These are phyloP conservation scores for Dendrolimus punctatus DNA, from an alignment of 1,140 invertebrate genomes.

Conservation along the genomic window DNA sequence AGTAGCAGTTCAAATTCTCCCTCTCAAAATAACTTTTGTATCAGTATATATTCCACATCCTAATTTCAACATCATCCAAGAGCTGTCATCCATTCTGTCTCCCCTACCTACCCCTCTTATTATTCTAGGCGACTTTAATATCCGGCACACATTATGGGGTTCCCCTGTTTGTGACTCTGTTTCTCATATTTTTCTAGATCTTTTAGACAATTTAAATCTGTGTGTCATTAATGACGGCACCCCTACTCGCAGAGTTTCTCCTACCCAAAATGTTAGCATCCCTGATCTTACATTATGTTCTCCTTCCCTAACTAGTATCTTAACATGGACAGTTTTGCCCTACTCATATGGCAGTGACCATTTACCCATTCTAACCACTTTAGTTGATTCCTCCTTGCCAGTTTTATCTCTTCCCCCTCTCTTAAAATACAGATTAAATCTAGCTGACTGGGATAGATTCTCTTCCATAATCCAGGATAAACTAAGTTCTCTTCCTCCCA, in stretches of 20 bases:
- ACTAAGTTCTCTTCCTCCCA: too few species aligned
- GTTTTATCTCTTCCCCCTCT: background rate
- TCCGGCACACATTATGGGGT: constrained; percentile 7
- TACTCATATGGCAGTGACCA: constrained; percentile 5
- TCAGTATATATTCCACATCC: constrained; percentile 1
- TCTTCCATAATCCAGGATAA: too few species aligned
- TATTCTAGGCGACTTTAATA: constrained; percentile 7
- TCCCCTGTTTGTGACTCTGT: constrained; percentile 1
- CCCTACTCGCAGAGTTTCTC: constrained; percentile 1
- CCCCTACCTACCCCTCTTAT: constrained; percentile 6
- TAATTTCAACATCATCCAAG: background rate
- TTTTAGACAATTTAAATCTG: constrained; percentile 7
- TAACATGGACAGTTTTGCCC: background rate
- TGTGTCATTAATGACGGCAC: constrained; percentile 8
- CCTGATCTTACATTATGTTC: constrained; percentile 1
- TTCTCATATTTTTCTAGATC: constrained; percentile 7
- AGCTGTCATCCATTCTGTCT: background rate
- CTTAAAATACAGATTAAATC: too few species aligned
- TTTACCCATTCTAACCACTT: constrained; percentile 1
- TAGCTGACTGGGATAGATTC: too few species aligned
- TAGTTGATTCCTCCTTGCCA: background rate
- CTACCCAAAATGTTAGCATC: background rate
- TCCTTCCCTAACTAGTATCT: background rate
- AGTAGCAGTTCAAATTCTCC: background rate
- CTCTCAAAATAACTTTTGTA: background rate